Base-by-base conservation (phyloP, 1,140 invertebrate species). In the Galendromus occidentalis region DNA sequence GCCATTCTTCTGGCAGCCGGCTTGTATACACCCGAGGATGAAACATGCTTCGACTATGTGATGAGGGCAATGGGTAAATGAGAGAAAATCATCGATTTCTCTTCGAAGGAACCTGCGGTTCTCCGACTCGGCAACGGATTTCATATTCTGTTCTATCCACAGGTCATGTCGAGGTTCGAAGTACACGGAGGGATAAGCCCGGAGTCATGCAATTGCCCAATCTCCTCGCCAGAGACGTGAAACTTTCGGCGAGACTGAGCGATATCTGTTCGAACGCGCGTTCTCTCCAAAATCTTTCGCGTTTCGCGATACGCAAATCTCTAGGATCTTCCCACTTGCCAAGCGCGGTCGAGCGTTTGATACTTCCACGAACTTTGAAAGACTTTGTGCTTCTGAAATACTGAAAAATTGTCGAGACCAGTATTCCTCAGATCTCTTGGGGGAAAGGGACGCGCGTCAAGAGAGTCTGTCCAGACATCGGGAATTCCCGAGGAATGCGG, bases 1-100 rank as follows among this genome's bases (percentile, higher is more conserved):
- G 72, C 71, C 7, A 59, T 66, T 44, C 68, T 74, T 22, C 68
- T 71, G 22, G 70, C 69, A 0, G 70, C 67, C n/a, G 74, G 74
- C 25, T 51, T 75, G 22, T 71, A 74, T 42, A 71, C 68, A 1
- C 68, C 69, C 14, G 45, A 65, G 2, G 74, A 75, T 59, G 72
- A 74, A 66, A 71, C 66, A 5, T 71, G 72, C 64, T 65, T 76
- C 17, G 70, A 75, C 7, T 67, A 75, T 20, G 63, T 76, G 12
- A 66, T 75, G 1, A 68, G 69, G 63, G 73, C 73, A 2, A 67
- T 69, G 14, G 74, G 75, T 33, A 71, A 73, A 66, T 71, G 14
- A 6, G 45, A 25, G 14, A n/a, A 44, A 44, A 44, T 14, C 45
- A 47, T 47, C 14, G 45, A 39, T 4, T 39, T 39, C 42, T 44